These are phyloP conservation scores for Periophthalmodon schlosseri DNA, from an alignment of 2,113 vertebrate species.

Conservation along the genomic window DNA sequence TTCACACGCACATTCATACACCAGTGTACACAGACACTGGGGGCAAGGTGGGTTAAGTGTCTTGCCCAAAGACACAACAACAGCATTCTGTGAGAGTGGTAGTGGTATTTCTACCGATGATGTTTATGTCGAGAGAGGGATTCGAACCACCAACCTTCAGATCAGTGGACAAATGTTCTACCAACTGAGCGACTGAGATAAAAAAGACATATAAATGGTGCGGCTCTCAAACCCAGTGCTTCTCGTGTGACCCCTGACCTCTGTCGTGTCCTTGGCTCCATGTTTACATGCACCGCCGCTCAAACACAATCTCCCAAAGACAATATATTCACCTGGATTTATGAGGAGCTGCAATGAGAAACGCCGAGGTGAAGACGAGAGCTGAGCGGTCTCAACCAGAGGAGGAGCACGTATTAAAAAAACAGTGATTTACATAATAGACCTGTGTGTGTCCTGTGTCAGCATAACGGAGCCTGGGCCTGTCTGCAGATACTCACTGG, in stretches of 20 bases:
- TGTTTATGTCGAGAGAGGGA: too few relatives aligned
- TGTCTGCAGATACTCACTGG: constrained; percentile 37
- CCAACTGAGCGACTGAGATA: too few relatives aligned
- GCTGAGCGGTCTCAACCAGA: background rate
- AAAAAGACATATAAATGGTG: too few relatives aligned
- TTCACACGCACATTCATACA: too few relatives aligned
- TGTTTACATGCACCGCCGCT: constrained; percentile 14
- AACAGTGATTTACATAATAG: constrained; percentile 59
- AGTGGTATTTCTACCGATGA: too few relatives aligned
- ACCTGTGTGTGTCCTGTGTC: constrained; percentile 45
- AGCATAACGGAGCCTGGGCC: constrained; percentile 45
- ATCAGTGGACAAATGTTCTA: too few relatives aligned
- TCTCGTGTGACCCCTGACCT: constrained; percentile 31
- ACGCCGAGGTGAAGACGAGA: constrained; percentile 37
- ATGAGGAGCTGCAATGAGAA: constrained; percentile 51
- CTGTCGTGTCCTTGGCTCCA: constrained; percentile 46
- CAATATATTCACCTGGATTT: constrained; percentile 42
- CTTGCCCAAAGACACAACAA: too few relatives aligned
- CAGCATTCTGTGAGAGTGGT: too few relatives aligned
- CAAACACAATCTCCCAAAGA: constrained; percentile 17
- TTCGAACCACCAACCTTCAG: too few relatives aligned
- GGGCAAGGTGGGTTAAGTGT: too few relatives aligned
- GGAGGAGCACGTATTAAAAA: background rate
- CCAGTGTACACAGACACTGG: too few relatives aligned
- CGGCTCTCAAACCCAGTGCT: background rate